Conservation (phyloP, 2,797 vertebrate species). For the Clarias fuscus region DNA sequence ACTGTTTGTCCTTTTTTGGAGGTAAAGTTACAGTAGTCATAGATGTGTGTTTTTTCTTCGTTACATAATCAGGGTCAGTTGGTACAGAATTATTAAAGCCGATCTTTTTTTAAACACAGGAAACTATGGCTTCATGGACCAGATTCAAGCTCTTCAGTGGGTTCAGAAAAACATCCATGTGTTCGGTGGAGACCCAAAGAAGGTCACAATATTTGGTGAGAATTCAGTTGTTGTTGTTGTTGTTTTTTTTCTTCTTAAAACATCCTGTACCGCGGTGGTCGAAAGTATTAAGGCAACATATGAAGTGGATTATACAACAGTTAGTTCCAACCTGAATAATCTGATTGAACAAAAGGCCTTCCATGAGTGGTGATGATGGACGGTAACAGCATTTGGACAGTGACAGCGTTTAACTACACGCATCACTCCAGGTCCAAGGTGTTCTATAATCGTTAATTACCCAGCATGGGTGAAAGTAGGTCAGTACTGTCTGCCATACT, state of each 20-base stretch:
- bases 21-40: neutral
- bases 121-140: constrained; percentile 84
- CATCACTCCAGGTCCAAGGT: too few species aligned
- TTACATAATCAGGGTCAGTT: neutral
- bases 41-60: neutral
- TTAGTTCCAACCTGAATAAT: too few species aligned
- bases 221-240: constrained; percentile 53
- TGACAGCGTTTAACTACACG: too few species aligned
- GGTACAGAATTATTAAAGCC: neutral
- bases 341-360: too few species aligned
- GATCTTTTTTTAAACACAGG: constrained; percentile 61
- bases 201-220: constrained; percentile 79
- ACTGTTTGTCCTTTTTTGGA: neutral
- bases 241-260: neutral
- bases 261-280: neutral
- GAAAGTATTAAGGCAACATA: too few species aligned
- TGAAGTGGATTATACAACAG: too few species aligned
- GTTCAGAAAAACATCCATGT: constrained; percentile 75
- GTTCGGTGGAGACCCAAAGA: constrained; percentile 78
- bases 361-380: too few species aligned
- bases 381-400: too few species aligned
- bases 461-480: too few species aligned
- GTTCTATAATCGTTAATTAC: too few species aligned
- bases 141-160: constrained; percentile 79
- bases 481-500: too few species aligned